phyloP scores from a whole-genome alignment of 1,140 invertebrate genomes.

The Lethrus apterus region DNA sequence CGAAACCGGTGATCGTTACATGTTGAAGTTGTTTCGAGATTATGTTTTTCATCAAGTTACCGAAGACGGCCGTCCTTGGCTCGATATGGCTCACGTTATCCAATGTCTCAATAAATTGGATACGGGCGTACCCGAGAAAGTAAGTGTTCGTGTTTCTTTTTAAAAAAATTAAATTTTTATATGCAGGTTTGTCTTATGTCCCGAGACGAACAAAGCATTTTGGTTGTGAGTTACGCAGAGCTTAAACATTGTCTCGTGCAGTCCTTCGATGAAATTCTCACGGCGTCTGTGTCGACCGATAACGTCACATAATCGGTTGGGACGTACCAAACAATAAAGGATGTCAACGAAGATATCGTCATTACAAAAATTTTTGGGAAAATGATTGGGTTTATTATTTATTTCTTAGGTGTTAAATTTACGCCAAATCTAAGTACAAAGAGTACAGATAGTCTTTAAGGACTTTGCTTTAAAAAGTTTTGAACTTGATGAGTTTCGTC shows the following conservation, averaged over 20 bases:
- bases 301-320: constrained; percentile 22
- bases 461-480: constrained; percentile 5
- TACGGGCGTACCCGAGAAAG: constrained; percentile 80
- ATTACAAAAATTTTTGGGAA: constrained; percentile 8
- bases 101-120: constrained; percentile 92
- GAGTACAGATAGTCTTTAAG: not conserved
- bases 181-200: constrained; percentile 89
- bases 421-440: constrained; percentile 21
- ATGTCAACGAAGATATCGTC: constrained; percentile 10
- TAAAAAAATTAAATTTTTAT: no score
- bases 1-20: constrained; percentile 87
- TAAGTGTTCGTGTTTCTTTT: constrained; percentile 40
- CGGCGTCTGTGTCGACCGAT: constrained; percentile 43
- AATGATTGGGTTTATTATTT: constrained; percentile 19
- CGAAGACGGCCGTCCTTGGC: constrained; percentile 86
- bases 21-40: constrained; percentile 96
- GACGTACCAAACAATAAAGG: constrained; percentile 6
- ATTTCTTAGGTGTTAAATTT: constrained; percentile 4
- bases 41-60: constrained; percentile 93
- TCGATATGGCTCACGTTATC: constrained; percentile 92
- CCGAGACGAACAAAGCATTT: constrained; percentile 88
- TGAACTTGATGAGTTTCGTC: not conserved
- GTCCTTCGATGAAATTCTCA: constrained; percentile 78
- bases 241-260: constrained; percentile 90
- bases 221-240: constrained; percentile 91